Percentiles rank a stretch among this genome's conserved stretches.
Evolutionary conservation across 2,888 invertebrate species (phyloP).

Genomic region (Matsumyia berberina): DNA sequence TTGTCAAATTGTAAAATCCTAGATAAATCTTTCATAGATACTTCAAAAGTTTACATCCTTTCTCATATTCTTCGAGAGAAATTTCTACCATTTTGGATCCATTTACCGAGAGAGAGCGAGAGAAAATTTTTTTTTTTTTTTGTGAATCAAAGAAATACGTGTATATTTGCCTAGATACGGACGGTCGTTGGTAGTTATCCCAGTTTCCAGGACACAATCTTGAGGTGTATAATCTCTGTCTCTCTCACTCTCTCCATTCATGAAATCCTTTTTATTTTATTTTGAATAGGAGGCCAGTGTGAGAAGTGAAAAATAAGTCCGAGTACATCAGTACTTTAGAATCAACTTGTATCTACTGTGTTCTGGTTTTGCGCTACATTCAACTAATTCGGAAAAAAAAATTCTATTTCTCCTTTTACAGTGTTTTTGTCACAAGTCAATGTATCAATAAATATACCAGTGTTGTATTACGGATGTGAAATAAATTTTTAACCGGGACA

Average conservation of each 20-base stretch:
- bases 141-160: constrained; percentile 8
- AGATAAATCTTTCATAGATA: constrained; percentile 3
- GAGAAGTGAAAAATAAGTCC: background rate
- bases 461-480: constrained; percentile 17
- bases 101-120: too few relatives aligned
- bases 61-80: background rate
- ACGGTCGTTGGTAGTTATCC: constrained; percentile 3
- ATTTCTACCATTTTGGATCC: background rate
- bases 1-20: too few relatives aligned
- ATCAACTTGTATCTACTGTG: constrained; percentile 16
- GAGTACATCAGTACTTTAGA: constrained; percentile 37
- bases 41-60: background rate
- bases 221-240: constrained; percentile 31
- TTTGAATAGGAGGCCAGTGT: constrained; percentile 11
- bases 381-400: background rate
- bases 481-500: background rate
- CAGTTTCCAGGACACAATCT: constrained; percentile 62
- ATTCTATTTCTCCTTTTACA: background rate
- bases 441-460: constrained; percentile 7
- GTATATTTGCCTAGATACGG: constrained; percentile 34
- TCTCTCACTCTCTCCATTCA: constrained; percentile 64
- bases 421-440: constrained; percentile 11
- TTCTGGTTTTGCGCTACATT: background rate
- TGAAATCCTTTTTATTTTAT: constrained; percentile 17
- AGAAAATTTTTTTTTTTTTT: background rate